Percentiles rank a stretch among this genome's conserved stretches.
Conservation (phyloP, 2,797 vertebrate species). For the Limnodromus scolopaceus region DNA sequence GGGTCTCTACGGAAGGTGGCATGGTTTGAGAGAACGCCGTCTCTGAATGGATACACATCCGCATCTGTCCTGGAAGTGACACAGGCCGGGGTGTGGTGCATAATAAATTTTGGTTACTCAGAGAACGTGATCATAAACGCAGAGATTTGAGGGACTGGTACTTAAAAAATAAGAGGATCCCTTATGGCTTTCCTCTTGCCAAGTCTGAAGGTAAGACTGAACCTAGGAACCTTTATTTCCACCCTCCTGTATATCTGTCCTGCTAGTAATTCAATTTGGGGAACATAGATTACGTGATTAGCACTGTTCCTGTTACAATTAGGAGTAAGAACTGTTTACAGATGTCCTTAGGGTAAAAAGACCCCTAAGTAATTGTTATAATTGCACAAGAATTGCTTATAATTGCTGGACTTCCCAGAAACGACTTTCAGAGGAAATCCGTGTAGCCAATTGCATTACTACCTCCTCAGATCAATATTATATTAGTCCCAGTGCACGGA, state of each 20-base stretch:
- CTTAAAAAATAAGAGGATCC: not conserved
- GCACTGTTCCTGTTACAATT: not conserved
- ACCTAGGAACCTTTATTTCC: not conserved
- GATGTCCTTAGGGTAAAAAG: slow-evolving; percentile 19
- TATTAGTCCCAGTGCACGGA: not conserved
- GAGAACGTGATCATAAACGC: not conserved
- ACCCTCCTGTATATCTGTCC: not conserved
- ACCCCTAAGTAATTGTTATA: not conserved
- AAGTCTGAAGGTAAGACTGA: not conserved
- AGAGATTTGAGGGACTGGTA: not conserved
- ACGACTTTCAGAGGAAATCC: slow-evolving; percentile 17
- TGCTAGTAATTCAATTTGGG: not conserved
- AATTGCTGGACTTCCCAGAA: slow-evolving; percentile 43
- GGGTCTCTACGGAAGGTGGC: not conserved
- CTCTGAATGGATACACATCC: not conserved
- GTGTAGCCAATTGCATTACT: not conserved
- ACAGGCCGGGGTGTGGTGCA: not conserved
- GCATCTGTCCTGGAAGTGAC: not conserved
- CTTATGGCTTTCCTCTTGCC: not conserved
- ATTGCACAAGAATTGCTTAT: slow-evolving; percentile 13
- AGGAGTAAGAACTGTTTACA: slow-evolving; percentile 1
- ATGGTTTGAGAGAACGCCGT: not conserved
- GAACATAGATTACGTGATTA: not conserved
- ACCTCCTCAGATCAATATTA: slow-evolving; percentile 21
- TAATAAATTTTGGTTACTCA: not conserved